These are phyloP conservation scores for Notechis scutatus DNA, from an alignment of 2,113 vertebrate species.

Conservation along the genomic window DNA sequence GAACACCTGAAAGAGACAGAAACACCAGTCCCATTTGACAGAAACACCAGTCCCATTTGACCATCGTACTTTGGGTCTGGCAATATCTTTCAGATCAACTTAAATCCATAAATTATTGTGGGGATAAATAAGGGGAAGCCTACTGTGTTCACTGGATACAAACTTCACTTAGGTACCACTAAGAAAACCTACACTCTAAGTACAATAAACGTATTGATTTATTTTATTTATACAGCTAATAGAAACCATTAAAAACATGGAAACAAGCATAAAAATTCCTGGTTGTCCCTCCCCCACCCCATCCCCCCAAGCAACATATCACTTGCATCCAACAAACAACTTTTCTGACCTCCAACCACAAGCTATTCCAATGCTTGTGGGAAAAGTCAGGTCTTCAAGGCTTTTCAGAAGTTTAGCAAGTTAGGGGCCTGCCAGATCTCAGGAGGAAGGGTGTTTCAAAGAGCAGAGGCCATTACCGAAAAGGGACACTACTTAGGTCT, in stretches of 20 bases:
- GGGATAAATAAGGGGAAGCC: not conserved
- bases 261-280: not conserved
- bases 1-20: not conserved
- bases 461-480: not conserved
- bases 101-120: not conserved
- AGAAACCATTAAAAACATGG: not conserved
- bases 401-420: not conserved
- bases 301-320: not conserved
- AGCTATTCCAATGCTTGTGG: not conserved
- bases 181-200: not conserved
- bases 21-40: not conserved
- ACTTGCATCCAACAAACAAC: not conserved
- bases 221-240: not conserved
- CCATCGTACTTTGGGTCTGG: not conserved
- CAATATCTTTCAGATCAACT: not conserved
- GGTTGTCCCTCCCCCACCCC: not conserved
- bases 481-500: not conserved
- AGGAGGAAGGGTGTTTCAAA: not conserved
- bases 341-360: not conserved
- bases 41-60: not conserved
- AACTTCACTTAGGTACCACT: not conserved
- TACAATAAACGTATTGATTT: not conserved
- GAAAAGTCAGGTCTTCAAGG: not conserved
- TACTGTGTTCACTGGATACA: not conserved
- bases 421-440: not conserved